Base-by-base conservation (phyloP, 2,888 invertebrate genomes). In the Oligia strigilis region DNA sequence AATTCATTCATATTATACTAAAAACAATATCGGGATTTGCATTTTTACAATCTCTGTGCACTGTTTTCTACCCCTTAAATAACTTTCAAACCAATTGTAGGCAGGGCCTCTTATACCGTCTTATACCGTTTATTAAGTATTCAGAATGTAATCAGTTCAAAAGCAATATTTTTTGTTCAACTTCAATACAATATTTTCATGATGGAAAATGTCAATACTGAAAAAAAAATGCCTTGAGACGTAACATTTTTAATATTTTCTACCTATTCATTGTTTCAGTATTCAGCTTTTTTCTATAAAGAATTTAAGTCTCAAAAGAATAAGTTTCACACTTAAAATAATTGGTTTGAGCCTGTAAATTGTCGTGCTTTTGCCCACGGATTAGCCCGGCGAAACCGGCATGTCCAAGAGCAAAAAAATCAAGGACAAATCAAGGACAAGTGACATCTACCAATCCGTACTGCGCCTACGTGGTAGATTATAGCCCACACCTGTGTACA, bases 111-210 rank as follows among this genome's bases (percentile, higher is more conserved):
- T 29, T 29, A 1, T 29, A 29, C 29, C 29, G 29, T 29, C 29
- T 29, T 29, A 29, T 29, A 29, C 29, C 29, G 29, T 29, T 29
- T 29, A 29, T 29, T 66, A 40, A 29, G 43, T 62, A 49, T 60
- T 69, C 64, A 58, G 36, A 84, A 72, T 60, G 62, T 74, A 72
- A 78, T 81, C 52, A 71, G 49, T 60, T 71, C 55, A 72, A 74
- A 82, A 78, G 67, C 75, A 74, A 81, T 82, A 78, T 75, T 83
- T 89, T 82, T 86, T 80, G 71, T 80, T 77, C 43, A 72, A 70
- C 70, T 80, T 76, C 77, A 76, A 77, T 86, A 73, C 71, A 79
- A 69, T 55, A 60, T 74, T 80, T 74, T 78, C 66, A 55, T 64
- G 76, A 81, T 73, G 14, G 58, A 82, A 70, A 76, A 65, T 74